Percentiles rank a stretch among this genome's conserved stretches.
Evolutionary conservation across 2,888 invertebrate species (phyloP).

Genomic region (Homarus gammarus): DNA sequence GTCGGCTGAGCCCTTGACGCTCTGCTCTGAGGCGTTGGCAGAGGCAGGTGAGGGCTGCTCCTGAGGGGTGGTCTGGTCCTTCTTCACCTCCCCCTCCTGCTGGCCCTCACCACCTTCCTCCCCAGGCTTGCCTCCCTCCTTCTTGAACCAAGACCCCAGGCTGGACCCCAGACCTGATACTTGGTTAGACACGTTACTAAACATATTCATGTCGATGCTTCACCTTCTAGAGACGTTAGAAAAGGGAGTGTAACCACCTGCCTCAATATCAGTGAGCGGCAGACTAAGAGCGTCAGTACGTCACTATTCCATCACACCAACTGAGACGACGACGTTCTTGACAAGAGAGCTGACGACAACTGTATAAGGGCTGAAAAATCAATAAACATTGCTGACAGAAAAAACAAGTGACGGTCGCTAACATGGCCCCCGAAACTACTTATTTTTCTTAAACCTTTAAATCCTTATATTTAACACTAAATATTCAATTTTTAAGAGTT

Average conservation of each 20-base stretch:
- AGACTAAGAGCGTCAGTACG: constrained; percentile 6
- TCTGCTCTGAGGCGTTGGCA: constrained; percentile 75
- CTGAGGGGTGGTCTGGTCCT: constrained; percentile 14
- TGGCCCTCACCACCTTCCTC: constrained; percentile 29
- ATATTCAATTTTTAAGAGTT: background rate
- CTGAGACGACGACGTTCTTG: constrained; percentile 12
- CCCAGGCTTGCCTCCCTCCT: constrained; percentile 52
- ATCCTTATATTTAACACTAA: background rate
- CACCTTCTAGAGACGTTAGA: constrained; percentile 11
- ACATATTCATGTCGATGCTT: constrained; percentile 61
- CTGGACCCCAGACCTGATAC: constrained; percentile 72
- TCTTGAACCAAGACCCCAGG: constrained; percentile 75
- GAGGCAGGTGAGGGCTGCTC: constrained; percentile 66
- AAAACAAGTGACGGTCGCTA: constrained; percentile 21
- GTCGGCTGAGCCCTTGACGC: constrained; percentile 80
- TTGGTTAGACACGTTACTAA: constrained; percentile 72
- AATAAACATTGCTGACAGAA: constrained; percentile 21
- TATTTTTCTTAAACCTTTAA: background rate
- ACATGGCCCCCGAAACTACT: background rate
- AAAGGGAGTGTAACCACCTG: background rate
- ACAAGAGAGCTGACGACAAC: constrained; percentile 46
- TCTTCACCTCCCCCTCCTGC: constrained; percentile 28
- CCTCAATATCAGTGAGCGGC: background rate
- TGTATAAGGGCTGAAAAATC: constrained; percentile 53
- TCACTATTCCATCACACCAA: constrained; percentile 32